A percentile compares a stretch with the other conserved stretches of the same genome.
These are phyloP conservation scores for Torymus auratus DNA, from an alignment of 2,888 invertebrate genomes.

Conservation along the genomic window DNA sequence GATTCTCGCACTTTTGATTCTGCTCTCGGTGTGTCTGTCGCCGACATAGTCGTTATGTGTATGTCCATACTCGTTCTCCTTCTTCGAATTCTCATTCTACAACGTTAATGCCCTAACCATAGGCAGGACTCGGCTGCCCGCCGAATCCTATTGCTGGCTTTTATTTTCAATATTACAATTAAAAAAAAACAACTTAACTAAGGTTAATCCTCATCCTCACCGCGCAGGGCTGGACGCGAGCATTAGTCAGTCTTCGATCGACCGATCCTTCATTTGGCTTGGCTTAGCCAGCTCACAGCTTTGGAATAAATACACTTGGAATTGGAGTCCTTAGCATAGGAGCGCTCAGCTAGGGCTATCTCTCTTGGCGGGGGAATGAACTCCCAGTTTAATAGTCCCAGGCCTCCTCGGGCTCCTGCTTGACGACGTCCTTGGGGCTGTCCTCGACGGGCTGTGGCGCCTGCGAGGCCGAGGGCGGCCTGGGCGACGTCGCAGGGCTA, in stretches of 20 bases:
- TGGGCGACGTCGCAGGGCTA: slow-evolving; percentile 71
- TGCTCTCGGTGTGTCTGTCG: slow-evolving; percentile 54
- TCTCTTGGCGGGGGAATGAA: not conserved
- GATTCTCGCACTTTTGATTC: slow-evolving; percentile 61
- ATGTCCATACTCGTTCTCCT: slow-evolving; percentile 48
- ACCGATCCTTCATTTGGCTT: slow-evolving; percentile 54
- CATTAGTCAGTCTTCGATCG: slow-evolving; percentile 56
- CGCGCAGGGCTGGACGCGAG: slow-evolving; percentile 25
- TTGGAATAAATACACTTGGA: slow-evolving; percentile 58
- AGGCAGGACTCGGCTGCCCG: slow-evolving; percentile 73
- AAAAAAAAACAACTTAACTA: slow-evolving; percentile 68
- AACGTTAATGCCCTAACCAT: slow-evolving; percentile 74
- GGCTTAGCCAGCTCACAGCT: slow-evolving; percentile 59
- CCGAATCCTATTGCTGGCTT: slow-evolving; percentile 75
- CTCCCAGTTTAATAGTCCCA: slow-evolving; percentile 71
- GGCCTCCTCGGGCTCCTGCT: slow-evolving; percentile 74
- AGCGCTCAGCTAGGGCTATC: slow-evolving; percentile 30
- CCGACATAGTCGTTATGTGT: slow-evolving; percentile 31
- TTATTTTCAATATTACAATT: slow-evolving; percentile 60
- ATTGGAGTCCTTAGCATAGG: slow-evolving; percentile 18
- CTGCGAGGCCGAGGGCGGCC: slow-evolving; percentile 69
- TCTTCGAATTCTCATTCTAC: slow-evolving; percentile 55
- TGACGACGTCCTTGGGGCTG: slow-evolving; percentile 72
- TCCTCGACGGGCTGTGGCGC: slow-evolving; percentile 50
- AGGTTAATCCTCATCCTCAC: slow-evolving; percentile 33